Evolutionary conservation across 2,797 vertebrate genomes (phyloP), one percentile per base, ranked within the genome.

Genomic region (Tapera naevia): DNA sequence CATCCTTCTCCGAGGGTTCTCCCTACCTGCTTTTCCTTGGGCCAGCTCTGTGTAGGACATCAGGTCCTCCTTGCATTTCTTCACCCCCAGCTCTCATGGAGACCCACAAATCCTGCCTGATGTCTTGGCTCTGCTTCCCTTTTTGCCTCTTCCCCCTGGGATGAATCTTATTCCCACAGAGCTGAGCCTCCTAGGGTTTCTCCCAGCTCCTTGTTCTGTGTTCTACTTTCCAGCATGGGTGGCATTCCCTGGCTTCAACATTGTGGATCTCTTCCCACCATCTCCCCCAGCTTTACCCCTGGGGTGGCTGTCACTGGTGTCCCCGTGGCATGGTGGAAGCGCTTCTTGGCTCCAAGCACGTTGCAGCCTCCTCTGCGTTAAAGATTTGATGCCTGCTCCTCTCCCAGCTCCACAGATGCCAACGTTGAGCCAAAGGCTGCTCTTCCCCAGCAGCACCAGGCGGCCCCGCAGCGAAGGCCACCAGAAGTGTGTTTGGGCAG

Each of bases 71-170:
- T 45, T 56, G 60, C 16, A 0, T 45, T 86, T 51, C 57, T 25
- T 51, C 48, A 28, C 35, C 32, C 22, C n/a, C 53, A 9, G 46
- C 13, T 80, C 62, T 80, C 2, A 0, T 1, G 0, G 71, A 84
- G 41, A 35, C 33, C 35, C 71, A 22, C 9, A 25, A 83, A 33
- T 54, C 78, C 78, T 7, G 3, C 65, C 41, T 4, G 50, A 2
- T 39, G 46, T 10, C 35, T 60, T n/a, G 39, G n/a, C 76, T 1
- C 0, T 16, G n/a, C 58, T 1, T n/a, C n/a, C n/a, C n/a, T n/a
- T n/a, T n/a, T n/a, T n/a, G n/a, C n/a, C n/a, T n/a, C n/a, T n/a
- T n/a, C n/a, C n/a, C n/a, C n/a, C n/a, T n/a, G n/a, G n/a, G n/a
- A n/a, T n/a, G n/a, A n/a, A n/a, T n/a, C n/a, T n/a, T n/a, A n/a